Base-by-base conservation (phyloP, 2,113 vertebrate species). In the Microcebus ravelobensis region DNA sequence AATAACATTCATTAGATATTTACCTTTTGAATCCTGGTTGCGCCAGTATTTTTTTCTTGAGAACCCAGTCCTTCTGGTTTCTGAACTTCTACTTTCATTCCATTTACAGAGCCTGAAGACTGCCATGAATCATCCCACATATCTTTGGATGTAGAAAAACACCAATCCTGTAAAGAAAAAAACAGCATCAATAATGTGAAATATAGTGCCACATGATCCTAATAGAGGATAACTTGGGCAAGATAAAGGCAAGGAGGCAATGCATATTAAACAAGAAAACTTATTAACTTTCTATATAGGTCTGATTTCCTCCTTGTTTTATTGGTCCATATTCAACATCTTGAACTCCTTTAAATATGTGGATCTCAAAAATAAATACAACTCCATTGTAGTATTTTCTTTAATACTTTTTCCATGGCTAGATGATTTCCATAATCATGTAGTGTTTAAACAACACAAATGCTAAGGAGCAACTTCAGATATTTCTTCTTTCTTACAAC, bases 21-120 rank as follows among this genome's bases (percentile, higher is more conserved):
- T 95, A 98, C 98, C 97, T 98, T 91, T 65, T 55, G 79, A 80
- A 48, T 90, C 67, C 18, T 63, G 17, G 63, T 11, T 57, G 67
- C 36, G 15, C 82, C 95, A n/a, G 36, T 10, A 73, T n/a, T 50
- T 90, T 83, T 68, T 77, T 96, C 93, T 81, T 89, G 93, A 90
- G 42, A 59, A 91, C 0, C 17, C 12, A 94, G 39, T 70, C 25
- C 94, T 94, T 94, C 94, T 45, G 80, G 63, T 31, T 48, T 96
- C 68, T 94, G 84, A 80, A 83, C 67, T 81, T 94, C 18, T 91
- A 45, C 21, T 90, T 77, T 84, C 31, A 57, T 70, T 59, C 92
- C 91, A 76, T 86, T 96, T 15, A 42, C 71, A 81, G 96, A 82
- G 87, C 89, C 80, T 81, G 97, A 74, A 90, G 88, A 21, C 3